A percentile compares a stretch with the other conserved stretches of the same genome.
These are phyloP conservation scores for Dryocosmus kuriphilus DNA, from an alignment of 2,888 invertebrate species.

Conservation along the genomic window DNA sequence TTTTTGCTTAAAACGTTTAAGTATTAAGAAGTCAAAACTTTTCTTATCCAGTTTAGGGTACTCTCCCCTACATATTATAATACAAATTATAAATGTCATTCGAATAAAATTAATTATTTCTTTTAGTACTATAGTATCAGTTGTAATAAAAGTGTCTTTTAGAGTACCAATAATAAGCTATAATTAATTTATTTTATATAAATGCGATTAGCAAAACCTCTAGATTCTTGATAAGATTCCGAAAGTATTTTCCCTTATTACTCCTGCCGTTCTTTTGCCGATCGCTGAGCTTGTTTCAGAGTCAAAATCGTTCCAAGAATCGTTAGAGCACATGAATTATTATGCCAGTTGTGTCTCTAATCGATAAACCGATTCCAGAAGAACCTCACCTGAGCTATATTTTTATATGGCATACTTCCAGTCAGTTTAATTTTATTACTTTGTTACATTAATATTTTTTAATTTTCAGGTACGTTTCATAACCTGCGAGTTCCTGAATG, in stretches of 20 bases:
- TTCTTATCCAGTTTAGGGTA: too few relatives aligned
- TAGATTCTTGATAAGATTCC: too few relatives aligned
- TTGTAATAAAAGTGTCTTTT: too few relatives aligned
- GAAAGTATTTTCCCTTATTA: slow-evolving; percentile 24
- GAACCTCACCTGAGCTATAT: slow-evolving; percentile 1
- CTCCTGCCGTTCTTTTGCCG: slow-evolving; percentile 16
- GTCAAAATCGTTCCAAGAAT: slow-evolving; percentile 23
- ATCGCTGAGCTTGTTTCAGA: slow-evolving; percentile 14
- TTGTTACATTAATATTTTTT: not conserved
- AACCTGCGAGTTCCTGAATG: slow-evolving; percentile 21
- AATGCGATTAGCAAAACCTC: too few relatives aligned
- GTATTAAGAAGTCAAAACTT: too few relatives aligned
- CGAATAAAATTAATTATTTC: too few relatives aligned
- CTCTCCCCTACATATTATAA: too few relatives aligned
- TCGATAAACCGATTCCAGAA: slow-evolving; percentile 17
- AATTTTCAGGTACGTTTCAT: not conserved
- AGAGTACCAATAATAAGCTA: too few relatives aligned
- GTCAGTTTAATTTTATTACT: not conserved
- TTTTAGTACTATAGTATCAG: too few relatives aligned
- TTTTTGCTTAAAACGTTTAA: too few relatives aligned
- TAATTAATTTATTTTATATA: too few relatives aligned
- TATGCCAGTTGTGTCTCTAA: slow-evolving; percentile 25
- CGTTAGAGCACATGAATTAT: slow-evolving; percentile 17
- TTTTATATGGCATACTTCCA: not conserved
- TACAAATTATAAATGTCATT: too few relatives aligned